phyloP scores from a whole-genome alignment of 2,888 invertebrate genomes.

The Candidula unifasciata region DNA sequence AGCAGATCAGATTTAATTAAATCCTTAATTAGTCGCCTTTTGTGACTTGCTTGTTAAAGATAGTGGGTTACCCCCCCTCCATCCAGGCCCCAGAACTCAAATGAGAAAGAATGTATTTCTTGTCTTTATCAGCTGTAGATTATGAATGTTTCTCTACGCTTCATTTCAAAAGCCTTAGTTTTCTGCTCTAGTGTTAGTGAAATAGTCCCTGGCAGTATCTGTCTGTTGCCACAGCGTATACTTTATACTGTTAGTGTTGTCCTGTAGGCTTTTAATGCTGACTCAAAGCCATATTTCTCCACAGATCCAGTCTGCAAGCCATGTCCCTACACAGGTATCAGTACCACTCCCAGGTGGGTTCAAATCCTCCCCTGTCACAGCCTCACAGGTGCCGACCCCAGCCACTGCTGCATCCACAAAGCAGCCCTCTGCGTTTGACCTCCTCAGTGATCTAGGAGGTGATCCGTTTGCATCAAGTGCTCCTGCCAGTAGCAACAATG shows the following conservation, averaged over 20 bases:
- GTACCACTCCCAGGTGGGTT: conserved; percentile 29
- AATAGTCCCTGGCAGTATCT: too few species aligned
- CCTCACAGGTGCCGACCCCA: conserved; percentile 73
- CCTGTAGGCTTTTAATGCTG: background rate
- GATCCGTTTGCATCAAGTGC: conserved; percentile 74
- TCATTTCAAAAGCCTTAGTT: too few species aligned
- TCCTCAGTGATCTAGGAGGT: conserved; percentile 76
- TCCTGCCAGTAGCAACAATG: background rate
- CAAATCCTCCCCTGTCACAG: conserved; percentile 51
- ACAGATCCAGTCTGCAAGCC: conserved; percentile 1
- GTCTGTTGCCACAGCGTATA: too few species aligned
- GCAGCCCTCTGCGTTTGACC: conserved; percentile 66
- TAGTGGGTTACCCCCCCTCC: too few species aligned
- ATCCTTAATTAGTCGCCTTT: too few species aligned
- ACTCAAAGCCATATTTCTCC: background rate
- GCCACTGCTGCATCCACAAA: conserved; percentile 47
- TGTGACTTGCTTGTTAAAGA: too few species aligned
- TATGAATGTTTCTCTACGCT: too few species aligned
- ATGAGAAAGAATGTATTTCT: too few species aligned
- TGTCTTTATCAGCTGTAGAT: too few species aligned
- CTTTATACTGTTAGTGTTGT: background rate
- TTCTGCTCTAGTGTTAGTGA: too few species aligned
- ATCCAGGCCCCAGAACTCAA: too few species aligned
- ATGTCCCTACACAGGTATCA: conserved; percentile 6
- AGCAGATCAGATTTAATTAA: too few species aligned